Evolutionary conservation across 1,140 invertebrate genomes (phyloP).

Genomic region (Drosophila cardini): DNA sequence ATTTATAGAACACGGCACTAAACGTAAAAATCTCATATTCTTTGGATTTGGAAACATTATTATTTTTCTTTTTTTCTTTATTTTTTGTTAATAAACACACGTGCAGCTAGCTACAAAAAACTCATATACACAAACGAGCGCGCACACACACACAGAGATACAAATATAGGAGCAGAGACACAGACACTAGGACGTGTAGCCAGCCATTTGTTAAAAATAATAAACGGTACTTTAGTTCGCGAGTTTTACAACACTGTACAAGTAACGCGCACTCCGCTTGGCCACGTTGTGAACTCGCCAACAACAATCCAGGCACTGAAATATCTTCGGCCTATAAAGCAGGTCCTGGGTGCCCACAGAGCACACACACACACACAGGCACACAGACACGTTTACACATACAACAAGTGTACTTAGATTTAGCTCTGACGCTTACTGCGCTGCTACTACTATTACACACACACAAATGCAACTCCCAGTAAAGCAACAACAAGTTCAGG

Average conservation of each 20-base stretch:
- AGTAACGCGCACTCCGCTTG: conserved; percentile 55
- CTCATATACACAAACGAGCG: conserved; percentile 30
- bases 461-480: conserved; percentile 23
- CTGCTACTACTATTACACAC: conserved; percentile 23
- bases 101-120: conserved; percentile 50
- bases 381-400: too few relatives aligned
- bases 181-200: conserved; percentile 30
- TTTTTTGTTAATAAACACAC: conserved; percentile 56
- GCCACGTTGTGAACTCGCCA: conserved; percentile 72
- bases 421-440: conserved; percentile 21
- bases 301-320: conserved; percentile 84
- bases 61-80: too few relatives aligned
- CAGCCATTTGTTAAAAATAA: conserved; percentile 45
- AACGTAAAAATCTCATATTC: conserved; percentile 52
- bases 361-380: conserved; percentile 40
- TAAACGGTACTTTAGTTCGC: conserved; percentile 21
- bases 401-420: conserved; percentile 1
- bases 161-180: background rate
- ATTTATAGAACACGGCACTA: conserved; percentile 41
- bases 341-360: conserved; percentile 55
- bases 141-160: conserved; percentile 9
- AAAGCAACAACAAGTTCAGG: conserved; percentile 59
- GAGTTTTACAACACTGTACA: conserved; percentile 37
- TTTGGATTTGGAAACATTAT: conserved; percentile 55
- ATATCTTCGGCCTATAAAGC: conserved; percentile 31